Base-by-base conservation (phyloP, 2,888 invertebrate genomes). In the Nasonia oneida region DNA sequence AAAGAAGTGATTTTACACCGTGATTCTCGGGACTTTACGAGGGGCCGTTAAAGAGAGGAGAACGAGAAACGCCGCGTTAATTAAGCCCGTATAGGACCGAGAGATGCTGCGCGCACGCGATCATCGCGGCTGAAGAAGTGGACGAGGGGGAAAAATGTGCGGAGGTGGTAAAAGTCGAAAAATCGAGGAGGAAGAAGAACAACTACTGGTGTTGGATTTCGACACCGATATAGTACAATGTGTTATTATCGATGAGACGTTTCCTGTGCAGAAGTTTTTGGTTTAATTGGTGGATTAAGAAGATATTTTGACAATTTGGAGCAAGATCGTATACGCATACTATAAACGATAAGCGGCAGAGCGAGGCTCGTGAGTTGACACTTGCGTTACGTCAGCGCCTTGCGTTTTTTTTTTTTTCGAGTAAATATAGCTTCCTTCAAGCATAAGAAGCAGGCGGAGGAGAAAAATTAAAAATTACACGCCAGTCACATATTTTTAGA, bases 1-100 rank as follows among this genome's bases (percentile, higher is more conserved):
- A 53, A 74, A 78, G 77, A 85, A 81, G 81, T 73, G 85, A 85
- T 85, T 85, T 85, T 85, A 81, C 85, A 74, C 53, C 73, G 78
- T 57, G 81, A 85, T 84, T 84, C 61, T 61, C 37, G n/a, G 57
- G 61, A 39, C 50, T 81, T 84, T 80, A 81, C 71, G 84, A 81
- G 81, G 61, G n/a, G 37, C 53, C 37, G 67, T 79, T 79, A 71
- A 80, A 61, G 42, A 29, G 70, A 47, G 47, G 18, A 57, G 29
- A 74, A 64, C 64, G 78, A 61, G 61, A 78, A 74, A 29, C n/a
- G 67, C 33, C 37, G 42, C 14, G 39, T 82, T 74, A 42, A 74
- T 73, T 8, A 64, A 75, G 57, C 57, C 4, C 3, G 57, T 14
- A 33, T 3, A 33, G 53, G 50, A 8, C n/a, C 12, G 15, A 67